Percentiles rank a stretch among this genome's conserved stretches.
Conservation (phyloP, 2,888 invertebrate genomes). For the Lacanobia wlatinum region DNA sequence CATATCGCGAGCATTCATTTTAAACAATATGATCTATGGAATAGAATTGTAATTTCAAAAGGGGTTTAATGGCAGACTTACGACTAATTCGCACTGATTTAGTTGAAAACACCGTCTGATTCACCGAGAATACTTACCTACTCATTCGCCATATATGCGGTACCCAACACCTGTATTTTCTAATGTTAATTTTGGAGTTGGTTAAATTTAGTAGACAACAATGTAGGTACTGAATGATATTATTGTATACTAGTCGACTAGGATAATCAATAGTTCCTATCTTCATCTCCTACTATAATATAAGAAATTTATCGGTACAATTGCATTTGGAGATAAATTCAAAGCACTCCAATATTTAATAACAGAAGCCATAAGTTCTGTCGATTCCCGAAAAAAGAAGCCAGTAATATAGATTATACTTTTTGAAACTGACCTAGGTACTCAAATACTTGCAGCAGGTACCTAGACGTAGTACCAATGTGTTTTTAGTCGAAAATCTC, state of each 20-base stretch:
- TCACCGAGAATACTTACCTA: slow-evolving; percentile 59
- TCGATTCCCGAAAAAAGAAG: not conserved
- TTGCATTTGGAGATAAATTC: not conserved
- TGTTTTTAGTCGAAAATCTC: not conserved
- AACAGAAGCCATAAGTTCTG: not conserved
- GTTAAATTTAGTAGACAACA: slow-evolving; percentile 25
- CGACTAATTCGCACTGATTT: slow-evolving; percentile 50
- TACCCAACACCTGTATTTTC: slow-evolving; percentile 54
- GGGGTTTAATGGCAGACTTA: slow-evolving; percentile 42
- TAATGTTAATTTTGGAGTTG: slow-evolving; percentile 43
- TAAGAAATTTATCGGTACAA: not conserved
- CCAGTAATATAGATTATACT: too few species aligned
- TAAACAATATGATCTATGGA: slow-evolving; percentile 64
- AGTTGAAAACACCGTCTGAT: slow-evolving; percentile 59
- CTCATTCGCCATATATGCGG: slow-evolving; percentile 49
- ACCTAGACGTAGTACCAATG: not conserved
- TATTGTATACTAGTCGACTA: not conserved
- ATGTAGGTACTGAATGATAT: slow-evolving; percentile 18
- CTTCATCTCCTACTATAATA: not conserved
- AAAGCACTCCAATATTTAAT: not conserved
- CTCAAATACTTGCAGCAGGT: not conserved
- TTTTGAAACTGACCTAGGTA: not conserved
- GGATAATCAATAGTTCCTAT: not conserved
- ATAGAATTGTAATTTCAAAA: slow-evolving; percentile 63
- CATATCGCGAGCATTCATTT: slow-evolving; percentile 68